These are phyloP conservation scores for Morelia viridis DNA, from an alignment of 2,797 vertebrate species.

Conservation along the genomic window DNA sequence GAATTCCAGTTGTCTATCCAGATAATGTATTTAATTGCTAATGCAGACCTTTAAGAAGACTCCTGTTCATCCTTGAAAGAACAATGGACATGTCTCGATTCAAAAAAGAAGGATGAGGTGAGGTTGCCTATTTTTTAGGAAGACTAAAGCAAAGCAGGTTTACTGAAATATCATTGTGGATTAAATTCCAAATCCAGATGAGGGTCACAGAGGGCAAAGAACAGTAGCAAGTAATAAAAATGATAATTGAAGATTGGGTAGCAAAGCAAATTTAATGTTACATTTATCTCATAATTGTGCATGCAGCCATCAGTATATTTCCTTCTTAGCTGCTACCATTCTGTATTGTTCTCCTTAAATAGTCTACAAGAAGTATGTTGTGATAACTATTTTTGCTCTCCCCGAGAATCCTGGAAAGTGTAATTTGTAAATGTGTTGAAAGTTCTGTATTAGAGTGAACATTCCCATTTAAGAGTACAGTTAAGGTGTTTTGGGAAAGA, in stretches of 20 bases:
- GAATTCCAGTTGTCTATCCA: conserved; percentile 50
- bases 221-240: neutral
- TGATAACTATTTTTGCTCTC: neutral
- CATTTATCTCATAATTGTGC: neutral
- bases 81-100: conserved; percentile 34
- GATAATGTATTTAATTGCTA: conserved; percentile 64
- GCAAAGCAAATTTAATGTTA: conserved; percentile 33
- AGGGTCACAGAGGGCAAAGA: conserved; percentile 9
- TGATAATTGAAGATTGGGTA: conserved; percentile 19
- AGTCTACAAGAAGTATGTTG: neutral
- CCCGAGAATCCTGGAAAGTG: neutral
- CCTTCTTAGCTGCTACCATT: neutral
- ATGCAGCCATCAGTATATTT: neutral
- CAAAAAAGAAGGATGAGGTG: conserved; percentile 10
- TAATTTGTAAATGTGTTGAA: neutral
- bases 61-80: conserved; percentile 24
- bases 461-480: neutral
- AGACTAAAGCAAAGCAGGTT: neutral
- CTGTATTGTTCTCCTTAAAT: neutral
- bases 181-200: conserved; percentile 37
- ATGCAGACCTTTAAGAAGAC: conserved; percentile 59
- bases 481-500: neutral
- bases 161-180: conserved; percentile 25
- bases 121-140: conserved; percentile 4
- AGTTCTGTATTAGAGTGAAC: neutral